Percentiles rank a stretch among this genome's conserved stretches.
phyloP scores from a whole-genome alignment of 2,888 invertebrate species.

The Andrena haemorrhoa region DNA sequence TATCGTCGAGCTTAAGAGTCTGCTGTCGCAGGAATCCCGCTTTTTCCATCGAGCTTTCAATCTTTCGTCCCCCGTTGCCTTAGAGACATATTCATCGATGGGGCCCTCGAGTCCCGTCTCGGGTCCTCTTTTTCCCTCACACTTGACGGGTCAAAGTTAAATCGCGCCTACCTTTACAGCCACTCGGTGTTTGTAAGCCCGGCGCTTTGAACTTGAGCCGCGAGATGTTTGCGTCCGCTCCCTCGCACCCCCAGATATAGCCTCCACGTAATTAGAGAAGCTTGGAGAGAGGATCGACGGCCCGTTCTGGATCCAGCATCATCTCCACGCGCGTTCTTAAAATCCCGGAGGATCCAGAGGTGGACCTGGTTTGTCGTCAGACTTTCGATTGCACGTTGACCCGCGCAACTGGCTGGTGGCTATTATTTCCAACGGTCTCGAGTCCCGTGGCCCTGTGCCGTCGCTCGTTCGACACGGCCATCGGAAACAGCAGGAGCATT shows the following conservation, averaged over 20 bases:
- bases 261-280: constrained; percentile 52
- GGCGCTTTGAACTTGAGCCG: constrained; percentile 55
- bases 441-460: neutral
- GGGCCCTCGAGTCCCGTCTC: neutral
- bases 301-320: neutral
- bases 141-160: constrained; percentile 60
- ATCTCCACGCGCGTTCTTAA: neutral
- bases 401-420: too few relatives aligned
- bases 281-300: constrained; percentile 5
- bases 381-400: neutral
- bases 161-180: constrained; percentile 31
- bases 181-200: constrained; percentile 34
- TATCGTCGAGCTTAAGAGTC: too few relatives aligned
- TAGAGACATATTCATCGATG: constrained; percentile 6
- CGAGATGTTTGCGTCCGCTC: constrained; percentile 11
- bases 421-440: neutral
- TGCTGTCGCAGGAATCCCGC: neutral
- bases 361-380: neutral
- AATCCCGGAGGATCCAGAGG: too few relatives aligned
- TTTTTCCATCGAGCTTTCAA: neutral
- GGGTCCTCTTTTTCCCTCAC: constrained; percentile 27
- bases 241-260: constrained; percentile 23
- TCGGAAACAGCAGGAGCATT: neutral
- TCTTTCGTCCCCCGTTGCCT: constrained; percentile 10
- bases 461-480: neutral